phyloP scores from a whole-genome alignment of 2,113 vertebrate species.

The Bos javanicus region DNA sequence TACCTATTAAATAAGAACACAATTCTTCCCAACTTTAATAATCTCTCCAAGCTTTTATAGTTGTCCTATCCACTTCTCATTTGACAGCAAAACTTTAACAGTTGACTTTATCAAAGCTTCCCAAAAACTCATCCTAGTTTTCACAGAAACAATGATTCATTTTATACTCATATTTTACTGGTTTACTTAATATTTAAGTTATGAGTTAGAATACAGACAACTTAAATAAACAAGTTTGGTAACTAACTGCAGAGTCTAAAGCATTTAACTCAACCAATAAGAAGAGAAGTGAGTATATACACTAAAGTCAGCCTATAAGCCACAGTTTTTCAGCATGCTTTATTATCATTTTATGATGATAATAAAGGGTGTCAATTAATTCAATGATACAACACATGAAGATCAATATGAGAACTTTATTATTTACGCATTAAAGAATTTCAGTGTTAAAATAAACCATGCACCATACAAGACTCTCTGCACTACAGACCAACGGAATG shows the following conservation, averaged over 20 bases:
- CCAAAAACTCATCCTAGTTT: neutral
- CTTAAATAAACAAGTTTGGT: neutral
- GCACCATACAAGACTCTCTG: neutral
- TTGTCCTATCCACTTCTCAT: neutral
- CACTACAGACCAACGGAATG: neutral
- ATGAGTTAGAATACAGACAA: slow-evolving; percentile 25
- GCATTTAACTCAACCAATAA: neutral
- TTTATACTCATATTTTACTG: neutral
- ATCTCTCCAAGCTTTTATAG: neutral
- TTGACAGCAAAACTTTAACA: neutral
- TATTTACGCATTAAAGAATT: neutral
- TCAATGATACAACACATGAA: neutral
- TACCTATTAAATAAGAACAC: neutral
- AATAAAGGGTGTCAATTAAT: neutral
- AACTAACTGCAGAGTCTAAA: neutral
- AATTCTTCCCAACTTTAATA: neutral
- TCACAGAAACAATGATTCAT: neutral
- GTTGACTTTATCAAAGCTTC: neutral
- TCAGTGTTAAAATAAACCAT: neutral
- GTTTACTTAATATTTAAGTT: slow-evolving; percentile 20
- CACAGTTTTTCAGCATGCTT: neutral
- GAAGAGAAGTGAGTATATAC: neutral
- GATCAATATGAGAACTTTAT: neutral
- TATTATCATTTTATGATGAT: neutral
- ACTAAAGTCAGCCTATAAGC: neutral